Conservation (phyloP, 2,113 vertebrate species). For the Sphaerodactylus townsendi region DNA sequence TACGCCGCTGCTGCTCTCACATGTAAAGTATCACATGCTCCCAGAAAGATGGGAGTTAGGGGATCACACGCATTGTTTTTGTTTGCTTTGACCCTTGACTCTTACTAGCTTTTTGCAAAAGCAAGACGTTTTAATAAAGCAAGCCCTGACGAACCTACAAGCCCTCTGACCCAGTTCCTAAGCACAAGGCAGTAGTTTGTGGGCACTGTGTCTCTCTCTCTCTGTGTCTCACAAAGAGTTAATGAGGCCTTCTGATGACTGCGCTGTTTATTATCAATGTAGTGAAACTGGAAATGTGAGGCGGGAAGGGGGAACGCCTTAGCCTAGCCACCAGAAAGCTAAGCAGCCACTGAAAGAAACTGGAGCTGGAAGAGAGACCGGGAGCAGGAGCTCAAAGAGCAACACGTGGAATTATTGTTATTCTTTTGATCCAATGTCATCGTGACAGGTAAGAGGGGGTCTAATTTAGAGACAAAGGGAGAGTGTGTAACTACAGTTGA, state of each 20-base stretch:
- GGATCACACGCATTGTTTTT: not conserved
- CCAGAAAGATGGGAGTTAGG: not conserved
- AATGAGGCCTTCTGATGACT: constrained; percentile 20
- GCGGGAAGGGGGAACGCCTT: constrained; percentile 60
- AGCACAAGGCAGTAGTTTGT: too few species aligned
- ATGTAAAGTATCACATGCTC: not conserved
- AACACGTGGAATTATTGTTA: not conserved
- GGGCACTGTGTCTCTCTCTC: not conserved
- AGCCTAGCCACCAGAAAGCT: constrained; percentile 2
- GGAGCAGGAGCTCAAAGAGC: not conserved
- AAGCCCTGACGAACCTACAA: not conserved
- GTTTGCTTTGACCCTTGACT: not conserved
- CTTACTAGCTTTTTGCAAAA: not conserved
- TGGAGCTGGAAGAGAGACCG: not conserved
- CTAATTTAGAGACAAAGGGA: not conserved
- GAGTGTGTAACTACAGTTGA: not conserved
- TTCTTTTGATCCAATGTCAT: not conserved
- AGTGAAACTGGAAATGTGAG: constrained; percentile 69
- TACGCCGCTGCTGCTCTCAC: too few species aligned
- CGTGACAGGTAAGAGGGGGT: constrained; percentile 12
- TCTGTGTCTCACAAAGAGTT: constrained; percentile 42
- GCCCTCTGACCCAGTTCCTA: not conserved
- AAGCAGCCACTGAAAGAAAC: not conserved
- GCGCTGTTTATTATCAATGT: not conserved
- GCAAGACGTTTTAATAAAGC: not conserved